These are phyloP conservation scores for Pseudopleuronectes americanus DNA, from an alignment of 2,797 vertebrate species.

Conservation along the genomic window DNA sequence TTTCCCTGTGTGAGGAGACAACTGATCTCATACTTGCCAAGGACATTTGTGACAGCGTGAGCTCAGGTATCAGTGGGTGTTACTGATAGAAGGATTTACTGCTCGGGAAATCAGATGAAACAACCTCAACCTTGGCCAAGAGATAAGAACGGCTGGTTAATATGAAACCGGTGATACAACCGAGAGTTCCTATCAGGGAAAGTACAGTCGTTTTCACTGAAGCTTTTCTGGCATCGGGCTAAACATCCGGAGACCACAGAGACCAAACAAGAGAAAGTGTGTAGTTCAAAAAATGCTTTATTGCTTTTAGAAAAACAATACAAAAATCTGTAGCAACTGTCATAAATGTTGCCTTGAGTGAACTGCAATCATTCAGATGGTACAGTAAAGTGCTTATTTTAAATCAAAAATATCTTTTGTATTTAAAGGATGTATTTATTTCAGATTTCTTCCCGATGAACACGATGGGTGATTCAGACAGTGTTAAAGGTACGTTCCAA, in stretches of 20 bases:
- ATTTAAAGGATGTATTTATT: slow-evolving; percentile 62
- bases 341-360: slow-evolving; percentile 82
- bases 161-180: slow-evolving; percentile 50
- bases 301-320: slow-evolving; percentile 85
- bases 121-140: slow-evolving; percentile 46
- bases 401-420: slow-evolving; percentile 74
- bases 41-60: slow-evolving; percentile 45
- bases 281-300: slow-evolving; percentile 82
- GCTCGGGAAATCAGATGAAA: slow-evolving; percentile 34
- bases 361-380: slow-evolving; percentile 87
- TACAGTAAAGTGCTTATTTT: slow-evolving; percentile 90
- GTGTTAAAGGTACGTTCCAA: slow-evolving; percentile 48
- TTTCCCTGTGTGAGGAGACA: slow-evolving; percentile 17
- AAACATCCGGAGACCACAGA: neutral
- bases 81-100: slow-evolving; percentile 61
- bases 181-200: neutral
- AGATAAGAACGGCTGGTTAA: slow-evolving; percentile 70
- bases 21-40: slow-evolving; percentile 65
- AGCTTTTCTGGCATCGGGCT: neutral
- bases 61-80: slow-evolving; percentile 50
- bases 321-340: slow-evolving; percentile 86
- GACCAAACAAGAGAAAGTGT: neutral
- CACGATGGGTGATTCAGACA: slow-evolving; percentile 58
- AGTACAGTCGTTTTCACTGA: slow-evolving; percentile 11
- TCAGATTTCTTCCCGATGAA: slow-evolving; percentile 61